Conservation (phyloP, 37 sponge, comb jelly and placozoan species). For the Theonella swinhoei region DNA sequence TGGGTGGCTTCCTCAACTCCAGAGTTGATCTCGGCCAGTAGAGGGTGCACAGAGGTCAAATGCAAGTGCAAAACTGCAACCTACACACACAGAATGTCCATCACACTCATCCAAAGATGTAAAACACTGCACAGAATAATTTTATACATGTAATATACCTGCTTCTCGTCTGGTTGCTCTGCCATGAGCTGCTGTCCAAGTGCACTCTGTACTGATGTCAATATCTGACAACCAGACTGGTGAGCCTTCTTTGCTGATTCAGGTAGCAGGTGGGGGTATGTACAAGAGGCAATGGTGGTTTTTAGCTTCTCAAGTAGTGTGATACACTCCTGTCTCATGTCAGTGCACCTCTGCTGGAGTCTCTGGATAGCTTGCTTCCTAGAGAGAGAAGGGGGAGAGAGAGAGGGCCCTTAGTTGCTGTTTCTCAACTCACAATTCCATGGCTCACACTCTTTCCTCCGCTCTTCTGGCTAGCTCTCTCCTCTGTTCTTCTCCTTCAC, state of each 20-base stretch:
- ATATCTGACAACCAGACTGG: background rate
- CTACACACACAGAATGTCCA: background rate
- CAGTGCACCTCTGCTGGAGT: background rate
- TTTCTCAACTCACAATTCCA: background rate
- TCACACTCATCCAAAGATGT: background rate
- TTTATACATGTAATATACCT: no score
- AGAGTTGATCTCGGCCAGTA: conserved; percentile 3
- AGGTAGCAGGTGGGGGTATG: background rate
- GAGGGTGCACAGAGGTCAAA: background rate
- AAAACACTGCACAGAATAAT: no score
- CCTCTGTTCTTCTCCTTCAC: conserved; percentile 20
- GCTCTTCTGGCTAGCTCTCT: background rate
- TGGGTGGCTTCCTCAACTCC: conserved; percentile 21
- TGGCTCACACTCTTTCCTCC: background rate
- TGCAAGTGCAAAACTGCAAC: background rate
- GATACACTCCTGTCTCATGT: background rate
- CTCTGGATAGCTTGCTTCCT: background rate
- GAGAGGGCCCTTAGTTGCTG: background rate
- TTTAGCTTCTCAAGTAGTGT: background rate
- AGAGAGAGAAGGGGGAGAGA: background rate
- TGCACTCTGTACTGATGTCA: background rate
- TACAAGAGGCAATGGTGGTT: background rate
- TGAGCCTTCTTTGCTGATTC: background rate
- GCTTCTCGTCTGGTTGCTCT: background rate
- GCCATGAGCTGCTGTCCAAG: background rate